A percentile compares a stretch with the other conserved stretches of the same genome.
phyloP scores from a whole-genome alignment of 2,797 vertebrate genomes.

The Pangasius mekongensis region DNA sequence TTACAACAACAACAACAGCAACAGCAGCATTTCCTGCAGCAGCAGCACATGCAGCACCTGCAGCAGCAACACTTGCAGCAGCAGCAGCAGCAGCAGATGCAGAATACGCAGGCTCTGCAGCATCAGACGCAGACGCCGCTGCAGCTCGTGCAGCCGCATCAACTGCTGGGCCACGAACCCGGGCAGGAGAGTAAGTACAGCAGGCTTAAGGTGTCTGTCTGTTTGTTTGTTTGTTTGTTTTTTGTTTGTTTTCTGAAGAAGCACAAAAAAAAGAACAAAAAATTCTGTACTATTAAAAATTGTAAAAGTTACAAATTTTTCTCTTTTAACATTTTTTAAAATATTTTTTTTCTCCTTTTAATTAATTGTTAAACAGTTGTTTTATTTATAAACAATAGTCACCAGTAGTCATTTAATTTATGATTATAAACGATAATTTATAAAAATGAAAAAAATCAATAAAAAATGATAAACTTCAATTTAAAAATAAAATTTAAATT shows the following conservation, averaged over 20 bases:
- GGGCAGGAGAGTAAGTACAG: slow-evolving; percentile 87
- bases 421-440: background rate
- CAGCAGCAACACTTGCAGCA: slow-evolving; percentile 65
- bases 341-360: too few species aligned
- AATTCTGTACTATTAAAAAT: background rate
- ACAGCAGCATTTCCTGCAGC: slow-evolving; percentile 75
- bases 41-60: slow-evolving; percentile 67
- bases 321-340: background rate
- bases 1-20: slow-evolving; percentile 80
- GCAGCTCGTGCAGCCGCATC: slow-evolving; percentile 75
- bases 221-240: background rate
- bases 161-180: slow-evolving; percentile 90
- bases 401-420: background rate
- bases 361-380: background rate
- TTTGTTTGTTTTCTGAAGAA: background rate
- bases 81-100: slow-evolving; percentile 73
- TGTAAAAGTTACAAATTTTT: background rate
- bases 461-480: too few species aligned
- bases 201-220: background rate
- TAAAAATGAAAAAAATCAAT: too few species aligned
- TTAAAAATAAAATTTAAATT: too few species aligned
- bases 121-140: slow-evolving; percentile 74
- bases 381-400: background rate
- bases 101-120: slow-evolving; percentile 68
- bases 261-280: background rate